Percentiles rank a stretch among this genome's conserved stretches.
These are phyloP conservation scores for Perdita meconis DNA, from an alignment of 2,888 invertebrate genomes.

Conservation along the genomic window DNA sequence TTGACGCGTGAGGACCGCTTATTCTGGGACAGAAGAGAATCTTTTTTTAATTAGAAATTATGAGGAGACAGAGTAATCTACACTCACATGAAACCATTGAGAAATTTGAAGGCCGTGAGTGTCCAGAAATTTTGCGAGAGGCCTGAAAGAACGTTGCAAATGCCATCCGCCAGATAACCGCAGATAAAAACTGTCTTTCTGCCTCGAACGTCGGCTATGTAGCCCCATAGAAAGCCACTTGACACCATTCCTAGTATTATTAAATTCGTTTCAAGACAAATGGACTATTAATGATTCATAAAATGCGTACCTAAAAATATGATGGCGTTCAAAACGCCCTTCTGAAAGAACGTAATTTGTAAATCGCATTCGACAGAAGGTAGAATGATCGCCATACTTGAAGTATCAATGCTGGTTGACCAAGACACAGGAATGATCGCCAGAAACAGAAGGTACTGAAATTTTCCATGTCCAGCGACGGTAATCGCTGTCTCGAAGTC, in stretches of 20 bases:
- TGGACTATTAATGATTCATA: too few species aligned
- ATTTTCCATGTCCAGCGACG: slow-evolving; percentile 89
- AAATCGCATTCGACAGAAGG: slow-evolving; percentile 91
- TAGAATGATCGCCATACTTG: slow-evolving; percentile 89
- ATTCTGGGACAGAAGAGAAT: slow-evolving; percentile 82
- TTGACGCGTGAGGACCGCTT: slow-evolving; percentile 90
- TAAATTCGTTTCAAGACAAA: too few species aligned
- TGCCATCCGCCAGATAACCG: slow-evolving; percentile 88
- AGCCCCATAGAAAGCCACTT: slow-evolving; percentile 92
- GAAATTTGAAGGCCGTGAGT: slow-evolving; percentile 88
- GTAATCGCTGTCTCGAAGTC: slow-evolving; percentile 90
- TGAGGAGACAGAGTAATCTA: background rate
- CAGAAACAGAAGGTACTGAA: slow-evolving; percentile 87
- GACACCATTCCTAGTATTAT: slow-evolving; percentile 93
- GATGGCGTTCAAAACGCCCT: slow-evolving; percentile 89
- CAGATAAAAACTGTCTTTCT: slow-evolving; percentile 88
- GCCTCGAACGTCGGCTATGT: slow-evolving; percentile 90
- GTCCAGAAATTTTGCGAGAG: slow-evolving; percentile 88
- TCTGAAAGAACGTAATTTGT: slow-evolving; percentile 87
- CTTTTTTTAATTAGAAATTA: background rate
- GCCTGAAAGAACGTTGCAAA: slow-evolving; percentile 88
- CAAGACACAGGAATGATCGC: slow-evolving; percentile 88
- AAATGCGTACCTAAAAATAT: slow-evolving; percentile 88
- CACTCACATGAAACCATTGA: slow-evolving; percentile 90
- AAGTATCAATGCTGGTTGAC: slow-evolving; percentile 89